Base-by-base conservation (phyloP, 2,113 vertebrate species). In the Macquaria ambigua region DNA sequence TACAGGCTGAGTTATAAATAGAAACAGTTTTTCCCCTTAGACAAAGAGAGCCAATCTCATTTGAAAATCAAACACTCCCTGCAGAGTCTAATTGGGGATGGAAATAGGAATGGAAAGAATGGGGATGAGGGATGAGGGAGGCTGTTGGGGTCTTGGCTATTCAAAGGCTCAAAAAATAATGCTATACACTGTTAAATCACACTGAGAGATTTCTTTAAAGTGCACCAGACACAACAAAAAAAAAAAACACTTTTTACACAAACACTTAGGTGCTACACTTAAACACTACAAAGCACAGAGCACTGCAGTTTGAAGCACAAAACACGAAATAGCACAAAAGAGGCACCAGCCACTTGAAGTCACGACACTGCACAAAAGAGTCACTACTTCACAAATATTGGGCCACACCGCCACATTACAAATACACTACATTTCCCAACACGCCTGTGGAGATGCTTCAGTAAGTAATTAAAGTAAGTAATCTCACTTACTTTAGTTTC, bases 401-500 rank as follows among this genome's bases (percentile, higher is more conserved):
- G 43, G 74, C 67, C 64, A 85, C 74, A 79, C 48, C 66, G 66
- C n/a, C 74, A 90, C 81, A 12, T 2, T 25, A 90, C 89, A 86
- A 1, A 61, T 16, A 84, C 74, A 91, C 82, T 68, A 84, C 81
- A 46, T 69, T 81, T 93, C 94, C 94, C 95, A 94, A 93, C 90
- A 93, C 94, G 67, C 93, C 95, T 92, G 93, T 94, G 94, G 92
- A 90, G 92, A 93, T 92, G 93, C 91, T 84, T 83, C 70, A 62
- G 56, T 71, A 34, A 21, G n/a, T 58, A 1, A 4, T 20, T 77
- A 91, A 93, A 93, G 93, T 91, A 93, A 91, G 90, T 71, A 67
- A 71, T 77, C 71, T 69, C 71, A 88, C 92, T 94, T 94, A 93
- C 81, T 90, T 93, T 86, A 92, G 83, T 66, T 34, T 73, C 69